phyloP scores from a whole-genome alignment of 30 jellyfish, hydroid and myxozoan species.

The Catostylus mosaicus region DNA sequence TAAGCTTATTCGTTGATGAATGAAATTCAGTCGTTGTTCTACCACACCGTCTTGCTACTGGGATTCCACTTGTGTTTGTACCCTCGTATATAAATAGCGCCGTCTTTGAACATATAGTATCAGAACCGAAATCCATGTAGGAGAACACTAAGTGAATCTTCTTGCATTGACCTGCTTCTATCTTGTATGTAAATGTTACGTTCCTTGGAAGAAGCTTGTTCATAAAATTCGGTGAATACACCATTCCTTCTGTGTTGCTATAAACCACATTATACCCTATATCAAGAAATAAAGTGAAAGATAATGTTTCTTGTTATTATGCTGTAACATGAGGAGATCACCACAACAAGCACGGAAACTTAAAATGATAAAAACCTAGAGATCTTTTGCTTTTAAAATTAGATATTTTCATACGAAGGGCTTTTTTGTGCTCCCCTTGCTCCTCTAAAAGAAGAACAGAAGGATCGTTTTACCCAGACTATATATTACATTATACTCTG shows the following conservation, averaged over 20 bases:
- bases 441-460: no score
- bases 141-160: background rate
- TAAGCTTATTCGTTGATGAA: background rate
- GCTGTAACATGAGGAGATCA: no score
- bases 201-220: background rate
- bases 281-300: background rate
- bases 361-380: no score
- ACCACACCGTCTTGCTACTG: background rate
- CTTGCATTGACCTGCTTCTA: background rate
- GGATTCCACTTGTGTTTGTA: background rate
- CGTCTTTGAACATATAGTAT: background rate
- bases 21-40: background rate
- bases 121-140: background rate
- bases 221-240: conserved; percentile 26
- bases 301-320: no score
- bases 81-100: conserved; percentile 16
- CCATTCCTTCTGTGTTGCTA: background rate
- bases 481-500: no score
- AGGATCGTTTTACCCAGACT: no score
- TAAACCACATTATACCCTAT: conserved; percentile 5
- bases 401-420: no score
- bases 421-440: no score
- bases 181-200: background rate
- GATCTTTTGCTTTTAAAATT: no score
- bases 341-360: no score